Percentiles rank a stretch among this genome's conserved stretches.
Conservation (phyloP, 2,113 vertebrate genomes). For the Salvelinus sp. region DNA sequence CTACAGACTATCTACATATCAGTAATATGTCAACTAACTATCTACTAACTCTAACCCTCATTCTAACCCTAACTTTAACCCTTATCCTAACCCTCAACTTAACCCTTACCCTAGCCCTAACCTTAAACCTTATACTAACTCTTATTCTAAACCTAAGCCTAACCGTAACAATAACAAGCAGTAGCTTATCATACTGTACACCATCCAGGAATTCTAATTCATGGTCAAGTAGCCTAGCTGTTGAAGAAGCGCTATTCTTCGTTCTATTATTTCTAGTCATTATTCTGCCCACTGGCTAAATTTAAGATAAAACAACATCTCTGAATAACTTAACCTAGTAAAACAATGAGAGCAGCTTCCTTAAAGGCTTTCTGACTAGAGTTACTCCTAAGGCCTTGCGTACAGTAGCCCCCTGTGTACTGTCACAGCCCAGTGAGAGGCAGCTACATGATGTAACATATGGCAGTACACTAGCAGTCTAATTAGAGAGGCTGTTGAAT, state of each 20-base stretch:
- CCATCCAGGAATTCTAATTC: neutral
- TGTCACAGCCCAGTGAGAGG: conserved; percentile 4
- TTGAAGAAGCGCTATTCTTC: neutral
- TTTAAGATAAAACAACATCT: neutral
- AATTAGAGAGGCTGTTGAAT: conserved; percentile 50
- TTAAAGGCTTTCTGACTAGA: neutral
- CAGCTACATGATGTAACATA: conserved; percentile 35
- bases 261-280: neutral
- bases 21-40: too few species aligned
- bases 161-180: too few species aligned
- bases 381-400: too few species aligned
- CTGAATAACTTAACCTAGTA: neutral
- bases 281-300: neutral
- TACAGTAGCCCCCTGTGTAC: too few species aligned
- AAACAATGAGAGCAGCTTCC: neutral
- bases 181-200: neutral
- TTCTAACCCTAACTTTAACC: too few species aligned
- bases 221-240: neutral
- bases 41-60: too few species aligned
- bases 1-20: too few species aligned
- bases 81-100: too few species aligned
- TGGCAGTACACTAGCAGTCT: conserved; percentile 41
- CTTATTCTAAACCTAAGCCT: too few species aligned
- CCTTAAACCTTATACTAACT: too few species aligned
- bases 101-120: too few species aligned